Evolutionary conservation across 2,113 vertebrate genomes (phyloP).

Genomic region (Vimba vimba): DNA sequence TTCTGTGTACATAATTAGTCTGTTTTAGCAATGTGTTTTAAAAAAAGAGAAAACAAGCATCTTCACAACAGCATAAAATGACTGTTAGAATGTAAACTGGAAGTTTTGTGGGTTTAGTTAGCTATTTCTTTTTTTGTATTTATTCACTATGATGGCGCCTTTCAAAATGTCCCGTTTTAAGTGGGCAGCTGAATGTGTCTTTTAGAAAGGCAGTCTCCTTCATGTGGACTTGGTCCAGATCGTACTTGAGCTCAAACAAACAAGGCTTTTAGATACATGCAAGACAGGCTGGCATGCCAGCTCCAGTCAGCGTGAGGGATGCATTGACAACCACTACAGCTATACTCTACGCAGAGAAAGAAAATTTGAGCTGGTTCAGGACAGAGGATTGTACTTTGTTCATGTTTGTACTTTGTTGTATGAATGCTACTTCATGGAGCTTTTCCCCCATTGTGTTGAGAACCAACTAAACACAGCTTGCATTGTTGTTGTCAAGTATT

Average conservation of each 20-base stretch:
- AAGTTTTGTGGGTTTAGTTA: conserved; percentile 52
- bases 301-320: conserved; percentile 63
- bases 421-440: background rate
- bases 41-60: background rate
- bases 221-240: conserved; percentile 66
- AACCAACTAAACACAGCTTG: background rate
- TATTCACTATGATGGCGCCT: conserved; percentile 64
- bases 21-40: background rate
- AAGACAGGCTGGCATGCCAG: conserved; percentile 63
- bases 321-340: conserved; percentile 57
- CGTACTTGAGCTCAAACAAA: conserved; percentile 73
- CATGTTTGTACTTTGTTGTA: background rate
- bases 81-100: conserved; percentile 40
- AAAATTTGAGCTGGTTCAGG: background rate
- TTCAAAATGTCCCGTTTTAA: conserved; percentile 72
- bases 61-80: background rate
- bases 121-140: conserved; percentile 56
- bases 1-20: conserved; percentile 11
- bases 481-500: background rate
- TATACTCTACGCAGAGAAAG: conserved; percentile 27
- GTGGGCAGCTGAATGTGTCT: conserved; percentile 75
- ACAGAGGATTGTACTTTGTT: conserved; percentile 18
- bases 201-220: conserved; percentile 75
- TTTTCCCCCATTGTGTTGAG: background rate
- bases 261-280: conserved; percentile 67